Evolutionary conservation across 2,797 vertebrate species (phyloP), one percentile per base, ranked within the genome.

Genomic region (Spinus olivaceus): DNA sequence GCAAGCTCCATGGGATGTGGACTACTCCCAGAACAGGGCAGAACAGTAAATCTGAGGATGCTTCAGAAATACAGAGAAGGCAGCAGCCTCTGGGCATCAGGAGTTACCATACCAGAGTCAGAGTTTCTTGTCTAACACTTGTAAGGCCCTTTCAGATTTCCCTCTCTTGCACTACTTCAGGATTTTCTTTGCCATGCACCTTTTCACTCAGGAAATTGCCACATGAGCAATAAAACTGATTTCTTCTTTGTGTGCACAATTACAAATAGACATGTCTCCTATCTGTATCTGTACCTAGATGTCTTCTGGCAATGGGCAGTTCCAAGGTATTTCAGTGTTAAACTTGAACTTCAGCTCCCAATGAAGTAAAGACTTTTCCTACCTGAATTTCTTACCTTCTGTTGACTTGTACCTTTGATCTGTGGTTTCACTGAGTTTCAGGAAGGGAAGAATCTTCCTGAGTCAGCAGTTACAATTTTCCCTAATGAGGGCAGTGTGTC

Each of bases 221-320:
- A 63, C 21, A 2, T 3, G 4, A 49, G 23, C 60, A 64, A 11
- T 42, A 46, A 37, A 76, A 85, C 20, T 1, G 10, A 46, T 91
- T 81, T 77, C 33, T 70, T 60, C 14, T 30, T 53, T 67, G 28
- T 64, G 37, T 57, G 37, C 33, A 22, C 20, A 0, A 30, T 12
- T 0, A 1, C 49, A 65, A 44, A 33, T 7, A 27, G 28, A 49
- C 3, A 1, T 28, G 21, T 44, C 32, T 49, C 8, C 3, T 4
- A 50, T 51, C 37, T n/a, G 6, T 23, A 17, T 33, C 33, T 77
- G 14, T 30, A 12, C 17, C 42, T 12, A 2, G 37, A 3, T 56
- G 3, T 28, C 4, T 54, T 14, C 10, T 10, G 41, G 67, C 64
- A 67, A 1, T 15, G 14, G 16, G 24, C 27, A 39, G 4, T 65